These are phyloP conservation scores for Cyanoramphus novaezelandiae DNA, from an alignment of 2,113 vertebrate genomes.

Conservation along the genomic window DNA sequence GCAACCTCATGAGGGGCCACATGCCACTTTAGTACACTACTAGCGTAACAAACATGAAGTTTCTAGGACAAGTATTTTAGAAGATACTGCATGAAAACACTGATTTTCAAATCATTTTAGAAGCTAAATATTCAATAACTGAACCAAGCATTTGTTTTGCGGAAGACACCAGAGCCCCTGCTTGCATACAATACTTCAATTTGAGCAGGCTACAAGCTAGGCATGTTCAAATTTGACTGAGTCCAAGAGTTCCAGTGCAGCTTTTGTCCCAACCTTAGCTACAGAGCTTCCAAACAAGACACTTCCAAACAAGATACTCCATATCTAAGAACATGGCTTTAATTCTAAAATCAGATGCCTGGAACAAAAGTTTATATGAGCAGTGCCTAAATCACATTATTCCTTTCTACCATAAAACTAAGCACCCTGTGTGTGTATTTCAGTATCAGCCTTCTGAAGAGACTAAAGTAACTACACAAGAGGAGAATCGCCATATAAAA, in stretches of 20 bases:
- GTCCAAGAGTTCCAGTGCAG: not conserved
- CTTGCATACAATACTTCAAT: not conserved
- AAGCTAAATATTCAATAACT: not conserved
- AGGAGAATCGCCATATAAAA: not conserved
- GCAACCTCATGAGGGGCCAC: not conserved
- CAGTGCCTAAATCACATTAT: not conserved
- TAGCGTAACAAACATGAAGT: not conserved
- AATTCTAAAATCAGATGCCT: not conserved
- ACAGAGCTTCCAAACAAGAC: not conserved
- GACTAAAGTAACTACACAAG: not conserved
- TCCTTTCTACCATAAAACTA: not conserved
- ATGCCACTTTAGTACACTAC: not conserved
- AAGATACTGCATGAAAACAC: not conserved
- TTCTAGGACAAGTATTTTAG: constrained; percentile 17
- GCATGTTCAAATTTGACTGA: not conserved
- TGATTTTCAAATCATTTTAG: not conserved
- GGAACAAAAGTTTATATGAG: not conserved
- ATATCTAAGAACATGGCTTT: not conserved
- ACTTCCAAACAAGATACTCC: not conserved
- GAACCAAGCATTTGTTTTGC: not conserved
- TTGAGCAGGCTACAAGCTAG: not conserved
- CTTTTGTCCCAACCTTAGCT: not conserved
- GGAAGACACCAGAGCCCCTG: not conserved
- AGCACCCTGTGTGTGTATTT: not conserved
- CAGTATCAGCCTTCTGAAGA: not conserved